Evolutionary conservation across 2,888 invertebrate genomes (phyloP).

Genomic region (Sycophila texana): DNA sequence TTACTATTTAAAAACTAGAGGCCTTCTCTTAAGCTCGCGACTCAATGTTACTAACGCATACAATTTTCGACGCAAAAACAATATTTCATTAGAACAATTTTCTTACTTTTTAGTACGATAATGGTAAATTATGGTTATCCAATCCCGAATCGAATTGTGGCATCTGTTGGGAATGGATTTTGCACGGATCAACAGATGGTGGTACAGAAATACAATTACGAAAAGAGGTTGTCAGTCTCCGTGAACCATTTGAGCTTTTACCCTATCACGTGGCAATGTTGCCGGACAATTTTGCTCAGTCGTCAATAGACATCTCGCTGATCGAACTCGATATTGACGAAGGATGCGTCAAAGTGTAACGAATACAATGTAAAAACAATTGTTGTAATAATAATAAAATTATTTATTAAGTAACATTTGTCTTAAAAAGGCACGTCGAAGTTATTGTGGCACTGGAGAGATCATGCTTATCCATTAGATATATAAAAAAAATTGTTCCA

Average conservation of each 20-base stretch:
- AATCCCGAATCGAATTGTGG: conserved; percentile 57
- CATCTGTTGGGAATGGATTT: conserved; percentile 66
- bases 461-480: conserved; percentile 40
- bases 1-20: no score
- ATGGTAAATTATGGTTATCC: conserved; percentile 63
- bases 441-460: conserved; percentile 54
- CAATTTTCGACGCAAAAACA: conserved; percentile 8
- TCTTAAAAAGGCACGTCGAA: conserved; percentile 49
- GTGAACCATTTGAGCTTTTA: conserved; percentile 59
- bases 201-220: conserved; percentile 64
- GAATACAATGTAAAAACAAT: conserved; percentile 56
- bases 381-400: conserved; percentile 57
- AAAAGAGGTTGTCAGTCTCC: conserved; percentile 64
- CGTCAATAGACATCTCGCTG: conserved; percentile 60
- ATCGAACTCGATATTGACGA: conserved; percentile 52
- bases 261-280: conserved; percentile 63
- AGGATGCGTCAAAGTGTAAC: conserved; percentile 55
- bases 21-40: no score
- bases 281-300: conserved; percentile 62
- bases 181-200: conserved; percentile 62
- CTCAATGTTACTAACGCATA: no score
- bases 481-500: conserved; percentile 36
- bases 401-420: conserved; percentile 55
- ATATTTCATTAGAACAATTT: conserved; percentile 22
- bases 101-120: conserved; percentile 62